Base-by-base conservation (phyloP, 2,113 vertebrate species). In the Psilopsiagon aurifrons region DNA sequence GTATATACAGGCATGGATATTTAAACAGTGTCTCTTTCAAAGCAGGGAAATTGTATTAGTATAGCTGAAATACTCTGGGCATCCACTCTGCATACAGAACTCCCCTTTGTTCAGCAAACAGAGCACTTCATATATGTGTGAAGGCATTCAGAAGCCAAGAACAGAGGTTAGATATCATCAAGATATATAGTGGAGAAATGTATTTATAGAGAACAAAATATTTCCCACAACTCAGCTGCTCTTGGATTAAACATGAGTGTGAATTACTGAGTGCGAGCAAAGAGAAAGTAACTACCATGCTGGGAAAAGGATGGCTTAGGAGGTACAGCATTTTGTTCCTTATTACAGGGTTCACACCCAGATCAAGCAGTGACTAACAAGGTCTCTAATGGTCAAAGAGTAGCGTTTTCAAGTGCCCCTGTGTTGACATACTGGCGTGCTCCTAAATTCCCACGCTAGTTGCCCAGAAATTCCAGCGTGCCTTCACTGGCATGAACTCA, bases 1-100 rank as follows among this genome's bases (percentile, higher is more conserved):
- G 22, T 75, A n/a, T 44, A 49, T 64, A 15, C n/a, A 52, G 66
- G 41, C 18, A 46, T 7, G 25, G 15, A 62, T 88, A 27, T 81
- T 94, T 49, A 70, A 91, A 35, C 63, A 74, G 85, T 51, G 52
- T 15, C n/a, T 86, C 24, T 92, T 82, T 92, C 68, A 91, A 82
- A 87, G 60, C 19, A 47, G 33, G 39, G 60, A 80, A 60, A n/a
- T 59, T 14, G 17, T 71, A 55, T 33, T 25, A 67, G 47, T 9
- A 33, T 23, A 83, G 46, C 46, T 64, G 55, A 84, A 90, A 81
- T n/a, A 52, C 55, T 46, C 68, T 71, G 9, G 0, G 73, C 55
- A 79, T 68, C 55, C 5, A 2, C 47, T 57, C 9, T 46, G n/a
- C 46, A 5, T 27, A 77, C 49, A 91, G 90, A 91, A 52, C 41